These are phyloP conservation scores for Vidua macroura DNA, from an alignment of 2,113 vertebrate species.

Conservation along the genomic window DNA sequence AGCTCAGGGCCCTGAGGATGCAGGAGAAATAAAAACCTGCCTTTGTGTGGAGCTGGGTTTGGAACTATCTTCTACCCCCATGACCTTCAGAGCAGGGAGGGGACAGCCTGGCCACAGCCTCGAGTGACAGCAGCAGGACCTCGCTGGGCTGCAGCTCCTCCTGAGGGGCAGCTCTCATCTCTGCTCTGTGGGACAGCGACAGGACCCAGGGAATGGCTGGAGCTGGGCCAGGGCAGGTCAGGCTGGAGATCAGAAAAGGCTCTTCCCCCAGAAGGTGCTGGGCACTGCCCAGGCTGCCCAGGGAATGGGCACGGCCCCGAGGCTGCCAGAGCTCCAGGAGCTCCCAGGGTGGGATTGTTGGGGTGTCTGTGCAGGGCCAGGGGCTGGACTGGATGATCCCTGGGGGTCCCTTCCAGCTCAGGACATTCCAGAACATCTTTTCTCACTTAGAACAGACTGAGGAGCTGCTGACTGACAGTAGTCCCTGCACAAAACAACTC, in stretches of 20 bases:
- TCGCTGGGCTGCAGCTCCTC: not conserved
- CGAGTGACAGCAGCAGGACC: not conserved
- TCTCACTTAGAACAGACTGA: not conserved
- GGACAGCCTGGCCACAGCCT: not conserved
- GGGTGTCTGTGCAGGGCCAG: not conserved
- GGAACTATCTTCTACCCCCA: not conserved
- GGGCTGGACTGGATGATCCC: fast-evolving
- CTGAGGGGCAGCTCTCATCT: not conserved
- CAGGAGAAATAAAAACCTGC: not conserved
- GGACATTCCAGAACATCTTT: not conserved
- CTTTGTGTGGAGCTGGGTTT: not conserved
- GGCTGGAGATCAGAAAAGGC: fast-evolving
- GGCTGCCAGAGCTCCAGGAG: not conserved
- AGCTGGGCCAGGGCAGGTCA: not conserved
- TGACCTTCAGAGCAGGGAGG: not conserved
- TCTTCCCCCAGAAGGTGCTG: not conserved
- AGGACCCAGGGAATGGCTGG: not conserved
- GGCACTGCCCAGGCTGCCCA: not conserved
- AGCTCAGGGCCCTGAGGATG: not conserved
- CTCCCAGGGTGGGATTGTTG: not conserved
- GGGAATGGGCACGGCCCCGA: not conserved
- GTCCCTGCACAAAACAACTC: not conserved
- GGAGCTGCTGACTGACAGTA: not conserved
- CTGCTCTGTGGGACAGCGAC: not conserved
- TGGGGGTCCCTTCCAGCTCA: not conserved